Conservation (phyloP, 2,113 vertebrate species). For the Calonectris borealis region DNA sequence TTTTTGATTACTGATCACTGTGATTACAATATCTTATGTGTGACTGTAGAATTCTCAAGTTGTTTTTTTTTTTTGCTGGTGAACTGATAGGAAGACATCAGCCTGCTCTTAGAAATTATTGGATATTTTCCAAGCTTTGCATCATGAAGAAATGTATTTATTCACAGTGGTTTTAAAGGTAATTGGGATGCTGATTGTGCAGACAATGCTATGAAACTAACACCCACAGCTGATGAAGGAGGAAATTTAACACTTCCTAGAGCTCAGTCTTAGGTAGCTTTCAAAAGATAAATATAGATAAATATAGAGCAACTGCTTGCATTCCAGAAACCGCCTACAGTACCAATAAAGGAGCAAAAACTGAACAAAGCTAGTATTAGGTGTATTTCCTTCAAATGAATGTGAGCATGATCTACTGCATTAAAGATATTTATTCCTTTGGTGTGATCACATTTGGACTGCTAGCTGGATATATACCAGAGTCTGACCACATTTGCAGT, state of each 20-base stretch:
- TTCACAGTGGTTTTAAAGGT: background rate
- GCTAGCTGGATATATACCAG: background rate
- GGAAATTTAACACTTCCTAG: background rate
- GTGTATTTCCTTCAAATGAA: background rate
- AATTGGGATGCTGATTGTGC: background rate
- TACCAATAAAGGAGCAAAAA: background rate
- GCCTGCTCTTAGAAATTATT: background rate
- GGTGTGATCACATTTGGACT: background rate
- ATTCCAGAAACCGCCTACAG: background rate
- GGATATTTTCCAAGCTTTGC: background rate
- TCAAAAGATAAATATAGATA: background rate
- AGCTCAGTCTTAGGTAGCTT: background rate
- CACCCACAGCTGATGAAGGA: background rate
- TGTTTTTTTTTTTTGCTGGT: background rate
- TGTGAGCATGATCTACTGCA: background rate
- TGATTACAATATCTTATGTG: background rate
- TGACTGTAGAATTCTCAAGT: background rate
- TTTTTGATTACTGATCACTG: conserved; percentile 1
- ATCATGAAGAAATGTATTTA: background rate
- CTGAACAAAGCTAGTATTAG: background rate
- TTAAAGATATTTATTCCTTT: background rate
- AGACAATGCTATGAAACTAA: conserved; percentile 4
- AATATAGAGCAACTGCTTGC: background rate
- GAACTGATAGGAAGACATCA: background rate
- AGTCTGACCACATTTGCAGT: background rate